phyloP scores from a whole-genome alignment of 2,113 vertebrate genomes.

The Hyperoodon ampullatus region DNA sequence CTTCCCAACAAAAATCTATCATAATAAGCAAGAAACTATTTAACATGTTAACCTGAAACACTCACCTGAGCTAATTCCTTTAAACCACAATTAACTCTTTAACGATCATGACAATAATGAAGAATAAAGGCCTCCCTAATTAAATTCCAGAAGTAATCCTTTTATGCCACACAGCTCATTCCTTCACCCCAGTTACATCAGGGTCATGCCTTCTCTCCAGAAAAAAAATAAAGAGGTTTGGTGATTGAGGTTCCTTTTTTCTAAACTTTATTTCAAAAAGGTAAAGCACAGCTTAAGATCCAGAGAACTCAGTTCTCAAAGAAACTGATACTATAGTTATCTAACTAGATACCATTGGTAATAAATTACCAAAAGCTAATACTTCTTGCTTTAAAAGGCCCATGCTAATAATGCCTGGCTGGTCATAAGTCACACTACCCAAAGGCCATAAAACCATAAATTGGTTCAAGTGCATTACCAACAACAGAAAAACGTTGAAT shows the following conservation, averaged over 20 bases:
- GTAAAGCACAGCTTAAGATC: background rate
- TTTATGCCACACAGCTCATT: conserved; percentile 11
- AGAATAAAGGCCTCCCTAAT: conserved; percentile 44
- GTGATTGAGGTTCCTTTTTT: background rate
- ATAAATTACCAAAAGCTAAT: conserved; percentile 50
- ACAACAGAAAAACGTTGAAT: background rate
- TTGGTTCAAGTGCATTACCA: background rate
- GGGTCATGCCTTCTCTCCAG: background rate
- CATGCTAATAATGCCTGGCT: background rate
- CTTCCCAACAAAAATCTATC: background rate
- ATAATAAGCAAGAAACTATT: conserved; percentile 7
- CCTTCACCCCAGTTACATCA: background rate
- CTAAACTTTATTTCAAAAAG: conserved; percentile 44
- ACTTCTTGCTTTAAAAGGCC: background rate
- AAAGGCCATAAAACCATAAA: conserved; percentile 14
- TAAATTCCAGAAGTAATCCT: conserved; percentile 55
- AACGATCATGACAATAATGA: background rate
- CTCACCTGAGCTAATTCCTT: conserved; percentile 30
- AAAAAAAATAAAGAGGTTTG: background rate
- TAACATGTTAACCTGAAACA: conserved; percentile 23
- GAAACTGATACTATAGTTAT: background rate
- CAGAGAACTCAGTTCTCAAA: conserved; percentile 37
- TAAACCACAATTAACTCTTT: conserved; percentile 54
- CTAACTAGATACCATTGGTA: background rate
- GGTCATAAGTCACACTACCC: conserved; percentile 10